These are phyloP conservation scores for Mesorhabditis sp. DNA, from an alignment of 2,888 invertebrate species.

Conservation along the genomic window DNA sequence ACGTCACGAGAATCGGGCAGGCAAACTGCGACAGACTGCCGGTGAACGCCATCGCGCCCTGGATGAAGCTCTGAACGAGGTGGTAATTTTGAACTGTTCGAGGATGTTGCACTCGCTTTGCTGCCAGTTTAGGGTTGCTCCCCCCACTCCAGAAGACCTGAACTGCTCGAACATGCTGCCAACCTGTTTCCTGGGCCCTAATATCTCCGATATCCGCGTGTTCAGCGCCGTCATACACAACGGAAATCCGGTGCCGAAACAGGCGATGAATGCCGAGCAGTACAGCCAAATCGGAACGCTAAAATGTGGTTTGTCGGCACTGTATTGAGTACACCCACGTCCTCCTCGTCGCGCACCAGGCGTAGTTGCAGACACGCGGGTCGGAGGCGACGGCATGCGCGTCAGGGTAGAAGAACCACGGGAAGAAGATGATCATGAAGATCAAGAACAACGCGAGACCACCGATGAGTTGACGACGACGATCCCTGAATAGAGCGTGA, in stretches of 20 bases:
- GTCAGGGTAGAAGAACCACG: slow-evolving; percentile 10
- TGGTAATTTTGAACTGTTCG: not conserved
- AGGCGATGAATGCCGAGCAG: slow-evolving; percentile 14
- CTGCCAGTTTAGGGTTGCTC: not conserved
- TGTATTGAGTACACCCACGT: not conserved
- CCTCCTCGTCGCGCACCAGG: slow-evolving; percentile 27
- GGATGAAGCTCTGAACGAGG: slow-evolving; percentile 22
- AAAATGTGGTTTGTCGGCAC: not conserved
- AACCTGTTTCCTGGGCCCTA: slow-evolving; percentile 30
- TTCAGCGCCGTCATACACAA: slow-evolving; percentile 20
- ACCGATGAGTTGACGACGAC: slow-evolving; percentile 27
- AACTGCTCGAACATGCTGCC: not conserved
- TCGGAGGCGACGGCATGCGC: not conserved
- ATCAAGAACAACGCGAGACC: slow-evolving; percentile 24
- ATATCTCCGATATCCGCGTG: slow-evolving; percentile 22
- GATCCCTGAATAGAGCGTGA: slow-evolving; percentile 18
- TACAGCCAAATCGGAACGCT: slow-evolving; percentile 23
- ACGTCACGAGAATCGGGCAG: slow-evolving; percentile 27
- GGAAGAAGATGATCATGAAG: slow-evolving; percentile 7
- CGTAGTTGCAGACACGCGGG: slow-evolving; percentile 18
- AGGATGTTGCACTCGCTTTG: not conserved
- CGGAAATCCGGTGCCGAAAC: slow-evolving; percentile 28
- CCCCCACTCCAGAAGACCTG: too few relatives aligned
- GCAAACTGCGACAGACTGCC: slow-evolving; percentile 27
- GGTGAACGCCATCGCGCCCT: slow-evolving; percentile 31